A percentile compares a stretch with the other conserved stretches of the same genome.
These are phyloP conservation scores for Apodemia hepburni DNA, from an alignment of 2,888 invertebrate species.

Conservation along the genomic window DNA sequence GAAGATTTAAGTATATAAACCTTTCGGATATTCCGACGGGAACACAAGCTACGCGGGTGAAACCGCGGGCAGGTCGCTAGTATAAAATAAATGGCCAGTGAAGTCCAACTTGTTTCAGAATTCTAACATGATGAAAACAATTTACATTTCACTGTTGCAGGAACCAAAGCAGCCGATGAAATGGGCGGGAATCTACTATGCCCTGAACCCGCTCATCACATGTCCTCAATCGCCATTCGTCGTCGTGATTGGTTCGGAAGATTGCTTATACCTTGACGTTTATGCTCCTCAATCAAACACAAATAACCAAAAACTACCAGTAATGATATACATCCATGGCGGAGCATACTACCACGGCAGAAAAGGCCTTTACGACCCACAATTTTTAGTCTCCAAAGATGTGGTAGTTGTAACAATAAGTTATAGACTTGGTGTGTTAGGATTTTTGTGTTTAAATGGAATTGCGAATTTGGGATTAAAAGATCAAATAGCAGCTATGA, in stretches of 20 bases:
- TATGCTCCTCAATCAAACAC: conserved; percentile 45
- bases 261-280: conserved; percentile 62
- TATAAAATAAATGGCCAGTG: no score
- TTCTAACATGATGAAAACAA: background rate
- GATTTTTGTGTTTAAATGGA: conserved; percentile 60
- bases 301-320: conserved; percentile 45
- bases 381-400: conserved; percentile 60
- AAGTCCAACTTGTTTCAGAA: no score
- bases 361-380: conserved; percentile 62
- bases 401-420: conserved; percentile 56
- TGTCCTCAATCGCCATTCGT: conserved; percentile 53
- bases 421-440: conserved; percentile 61
- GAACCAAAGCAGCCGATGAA: conserved; percentile 34
- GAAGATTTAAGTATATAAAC: no score
- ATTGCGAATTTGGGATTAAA: conserved; percentile 63
- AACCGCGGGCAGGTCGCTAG: no score
- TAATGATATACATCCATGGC: conserved; percentile 64
- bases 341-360: conserved; percentile 67
- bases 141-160: conserved; percentile 7
- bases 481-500: conserved; percentile 64
- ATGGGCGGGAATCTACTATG: conserved; percentile 54
- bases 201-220: conserved; percentile 44
- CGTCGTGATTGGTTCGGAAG: conserved; percentile 51
- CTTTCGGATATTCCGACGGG: no score
- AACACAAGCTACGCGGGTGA: no score